Evolutionary conservation across 2,888 invertebrate species (phyloP).

Genomic region (Poecilobothrus nobilitatus): DNA sequence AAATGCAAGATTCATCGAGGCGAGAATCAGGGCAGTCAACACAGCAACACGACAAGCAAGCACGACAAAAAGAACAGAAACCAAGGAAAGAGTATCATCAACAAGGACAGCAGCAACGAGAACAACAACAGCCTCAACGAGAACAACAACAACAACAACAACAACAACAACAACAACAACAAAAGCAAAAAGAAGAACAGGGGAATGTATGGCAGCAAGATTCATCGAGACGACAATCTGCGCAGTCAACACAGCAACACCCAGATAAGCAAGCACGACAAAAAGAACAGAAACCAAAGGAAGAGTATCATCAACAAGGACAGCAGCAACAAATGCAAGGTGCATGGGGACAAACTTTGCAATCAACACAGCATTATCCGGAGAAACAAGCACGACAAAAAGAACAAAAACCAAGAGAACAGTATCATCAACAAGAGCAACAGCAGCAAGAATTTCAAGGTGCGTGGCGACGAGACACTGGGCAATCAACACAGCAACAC

Average conservation of each 20-base stretch:
- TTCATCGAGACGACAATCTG: background rate
- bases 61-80: background rate
- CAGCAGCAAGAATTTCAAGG: background rate
- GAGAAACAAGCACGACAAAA: background rate
- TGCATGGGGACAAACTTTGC: background rate
- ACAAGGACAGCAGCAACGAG: background rate
- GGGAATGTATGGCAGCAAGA: slow-evolving; percentile 4
- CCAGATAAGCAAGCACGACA: background rate
- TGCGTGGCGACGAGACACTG: background rate
- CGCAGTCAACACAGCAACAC: background rate
- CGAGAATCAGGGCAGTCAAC: slow-evolving; percentile 15
- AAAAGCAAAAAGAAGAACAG: slow-evolving; percentile 10
- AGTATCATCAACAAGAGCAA: background rate
- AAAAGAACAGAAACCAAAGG: background rate
- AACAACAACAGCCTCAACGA: slow-evolving; percentile 9
- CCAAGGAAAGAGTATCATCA: background rate
- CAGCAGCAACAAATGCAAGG: background rate
- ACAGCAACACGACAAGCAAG: slow-evolving; percentile 10
- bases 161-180: slow-evolving; percentile 12
- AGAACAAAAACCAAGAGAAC: background rate
- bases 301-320: background rate
- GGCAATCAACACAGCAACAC: background rate
- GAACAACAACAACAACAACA: slow-evolving; percentile 15
- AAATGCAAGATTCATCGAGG: background rate
- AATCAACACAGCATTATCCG: background rate